phyloP scores from a whole-genome alignment of 2,113 vertebrate genomes.

The Kryptolebias marmoratus region DNA sequence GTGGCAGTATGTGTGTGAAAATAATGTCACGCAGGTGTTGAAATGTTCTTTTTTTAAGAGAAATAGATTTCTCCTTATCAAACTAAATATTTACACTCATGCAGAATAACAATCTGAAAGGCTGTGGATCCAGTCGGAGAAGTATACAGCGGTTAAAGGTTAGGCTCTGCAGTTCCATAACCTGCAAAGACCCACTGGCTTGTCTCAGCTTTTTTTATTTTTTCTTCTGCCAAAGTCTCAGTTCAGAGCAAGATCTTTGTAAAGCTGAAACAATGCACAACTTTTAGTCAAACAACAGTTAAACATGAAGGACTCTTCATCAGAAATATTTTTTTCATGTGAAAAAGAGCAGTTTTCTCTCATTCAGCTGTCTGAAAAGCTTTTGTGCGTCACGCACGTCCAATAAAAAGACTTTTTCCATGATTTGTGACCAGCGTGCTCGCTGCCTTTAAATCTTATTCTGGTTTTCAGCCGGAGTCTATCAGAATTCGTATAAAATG shows the following conservation, averaged over 20 bases:
- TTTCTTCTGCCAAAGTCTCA: no score
- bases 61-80: background rate
- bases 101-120: slow-evolving; percentile 29
- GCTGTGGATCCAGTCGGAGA: slow-evolving; percentile 20
- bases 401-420: background rate
- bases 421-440: background rate
- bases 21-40: background rate
- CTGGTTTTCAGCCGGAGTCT: slow-evolving; percentile 27
- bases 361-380: slow-evolving; percentile 28
- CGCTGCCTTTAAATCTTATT: slow-evolving; percentile 35
- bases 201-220: background rate
- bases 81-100: background rate
- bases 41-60: background rate
- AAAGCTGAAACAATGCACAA: no score
- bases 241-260: no score
- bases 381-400: slow-evolving; percentile 11
- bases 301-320: no score
- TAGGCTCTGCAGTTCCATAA: background rate
- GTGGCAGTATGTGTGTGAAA: background rate
- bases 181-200: slow-evolving; percentile 1
- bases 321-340: background rate
- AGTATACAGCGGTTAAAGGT: slow-evolving; percentile 22
- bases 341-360: slow-evolving; percentile 5
- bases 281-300: no score
- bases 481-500: slow-evolving; percentile 30